A percentile compares a stretch with the other conserved stretches of the same genome.
These are phyloP conservation scores for Siderastrea siderea DNA, from an alignment of 92 coral and sea anemone species.

Conservation along the genomic window DNA sequence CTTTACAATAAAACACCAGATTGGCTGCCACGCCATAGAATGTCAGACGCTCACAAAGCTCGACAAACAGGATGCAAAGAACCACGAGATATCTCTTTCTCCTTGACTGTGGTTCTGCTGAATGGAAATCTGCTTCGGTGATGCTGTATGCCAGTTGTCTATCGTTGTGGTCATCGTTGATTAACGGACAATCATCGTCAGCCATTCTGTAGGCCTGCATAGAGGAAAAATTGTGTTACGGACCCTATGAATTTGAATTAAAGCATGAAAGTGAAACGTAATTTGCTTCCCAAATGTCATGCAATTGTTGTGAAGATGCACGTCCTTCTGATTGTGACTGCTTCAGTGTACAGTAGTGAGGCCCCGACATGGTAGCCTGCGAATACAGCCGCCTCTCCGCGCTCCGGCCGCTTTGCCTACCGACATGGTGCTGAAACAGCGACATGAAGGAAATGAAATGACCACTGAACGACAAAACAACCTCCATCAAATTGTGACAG, in stretches of 20 bases:
- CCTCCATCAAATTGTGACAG: too few species aligned
- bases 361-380: too few species aligned
- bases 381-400: too few species aligned
- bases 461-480: too few species aligned
- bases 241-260: not conserved
- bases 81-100: conserved; percentile 16
- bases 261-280: not conserved
- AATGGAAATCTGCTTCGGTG: too few species aligned
- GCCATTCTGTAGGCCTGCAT: not conserved
- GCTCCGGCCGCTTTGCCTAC: too few species aligned
- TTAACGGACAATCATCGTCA: not conserved
- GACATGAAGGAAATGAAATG: too few species aligned
- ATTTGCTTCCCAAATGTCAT: not conserved
- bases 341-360: too few species aligned
- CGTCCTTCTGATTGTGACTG: too few species aligned
- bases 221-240: not conserved
- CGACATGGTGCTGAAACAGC: too few species aligned
- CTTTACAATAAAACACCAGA: conserved; percentile 72
- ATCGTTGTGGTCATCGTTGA: not conserved
- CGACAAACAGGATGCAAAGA: conserved; percentile 67
- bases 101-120: not conserved
- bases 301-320: too few species aligned
- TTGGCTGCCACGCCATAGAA: conserved; percentile 84
- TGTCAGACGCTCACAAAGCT: conserved; percentile 78
- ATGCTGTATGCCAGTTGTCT: not conserved